A percentile compares a stretch with the other conserved stretches of the same genome.
These are phyloP conservation scores for Aythya baeri DNA, from an alignment of 2,113 vertebrate genomes.

Conservation along the genomic window DNA sequence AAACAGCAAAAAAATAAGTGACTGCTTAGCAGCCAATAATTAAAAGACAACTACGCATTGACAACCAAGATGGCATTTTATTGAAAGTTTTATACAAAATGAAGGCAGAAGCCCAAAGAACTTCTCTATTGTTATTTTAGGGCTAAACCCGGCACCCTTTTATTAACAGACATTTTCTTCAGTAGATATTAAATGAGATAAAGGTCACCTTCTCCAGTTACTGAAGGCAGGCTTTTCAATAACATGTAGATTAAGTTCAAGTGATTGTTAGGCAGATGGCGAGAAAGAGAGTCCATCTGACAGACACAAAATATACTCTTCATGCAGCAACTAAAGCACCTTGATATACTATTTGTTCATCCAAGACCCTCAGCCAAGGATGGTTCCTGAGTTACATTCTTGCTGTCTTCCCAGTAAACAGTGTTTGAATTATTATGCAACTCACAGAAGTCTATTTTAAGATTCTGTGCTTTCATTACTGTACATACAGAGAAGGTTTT, in stretches of 20 bases:
- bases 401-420: background rate
- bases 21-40: slow-evolving; percentile 17
- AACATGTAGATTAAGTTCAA: slow-evolving; percentile 8
- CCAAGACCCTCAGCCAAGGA: background rate
- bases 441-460: slow-evolving; percentile 44
- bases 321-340: background rate
- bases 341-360: background rate
- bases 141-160: background rate
- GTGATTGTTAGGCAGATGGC: background rate
- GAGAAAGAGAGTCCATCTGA: background rate
- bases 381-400: background rate
- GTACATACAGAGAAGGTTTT: slow-evolving; percentile 17
- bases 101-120: slow-evolving; percentile 30
- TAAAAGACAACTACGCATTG: slow-evolving; percentile 22
- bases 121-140: background rate
- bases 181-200: background rate
- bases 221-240: slow-evolving; percentile 15
- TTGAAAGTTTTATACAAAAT: background rate
- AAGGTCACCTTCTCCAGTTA: background rate
- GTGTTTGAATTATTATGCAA: slow-evolving; percentile 25
- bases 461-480: slow-evolving; percentile 26
- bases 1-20: background rate
- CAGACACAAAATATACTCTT: slow-evolving; percentile 7
- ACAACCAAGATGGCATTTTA: background rate
- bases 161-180: slow-evolving; percentile 14